Conservation (phyloP, 2,113 vertebrate genomes). For the Chaetops frenatus region DNA sequence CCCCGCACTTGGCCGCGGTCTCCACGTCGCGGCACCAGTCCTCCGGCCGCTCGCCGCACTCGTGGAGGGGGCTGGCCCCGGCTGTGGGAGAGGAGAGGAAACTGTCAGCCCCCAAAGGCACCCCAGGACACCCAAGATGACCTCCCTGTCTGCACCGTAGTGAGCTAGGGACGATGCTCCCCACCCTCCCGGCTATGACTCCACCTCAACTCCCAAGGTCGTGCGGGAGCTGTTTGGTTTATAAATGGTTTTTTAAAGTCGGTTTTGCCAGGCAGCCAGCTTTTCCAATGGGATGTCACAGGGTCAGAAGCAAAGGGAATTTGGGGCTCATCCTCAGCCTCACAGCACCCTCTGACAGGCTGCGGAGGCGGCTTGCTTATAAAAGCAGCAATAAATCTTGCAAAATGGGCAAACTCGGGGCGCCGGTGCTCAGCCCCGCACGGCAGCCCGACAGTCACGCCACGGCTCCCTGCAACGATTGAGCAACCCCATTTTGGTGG, state of each 20-base stretch:
- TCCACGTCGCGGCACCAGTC: slow-evolving; percentile 86
- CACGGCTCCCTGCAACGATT: not conserved
- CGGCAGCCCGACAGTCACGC: not conserved
- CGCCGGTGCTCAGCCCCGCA: not conserved
- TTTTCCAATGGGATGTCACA: fast-evolving
- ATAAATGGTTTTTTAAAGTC: not conserved
- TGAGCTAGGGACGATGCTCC: not conserved
- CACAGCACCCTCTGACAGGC: not conserved
- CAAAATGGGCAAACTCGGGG: not conserved
- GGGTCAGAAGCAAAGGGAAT: not conserved
- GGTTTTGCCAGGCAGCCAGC: not conserved
- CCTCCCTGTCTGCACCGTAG: no score
- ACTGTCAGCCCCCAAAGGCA: fast-evolving
- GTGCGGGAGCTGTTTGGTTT: not conserved
- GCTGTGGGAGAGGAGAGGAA: slow-evolving; percentile 58
- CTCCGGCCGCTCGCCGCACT: slow-evolving; percentile 78
- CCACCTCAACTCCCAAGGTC: not conserved
- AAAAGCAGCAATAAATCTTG: not conserved
- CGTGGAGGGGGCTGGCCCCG: slow-evolving; percentile 76
- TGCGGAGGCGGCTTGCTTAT: not conserved
- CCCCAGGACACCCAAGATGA: fast-evolving
- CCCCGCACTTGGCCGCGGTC: slow-evolving; percentile 82
- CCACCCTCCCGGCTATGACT: not conserved
- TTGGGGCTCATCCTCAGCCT: not conserved
- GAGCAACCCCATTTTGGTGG: not conserved